Base-by-base conservation (phyloP, 2,113 vertebrate genomes). In the Odobenus rosmarus region DNA sequence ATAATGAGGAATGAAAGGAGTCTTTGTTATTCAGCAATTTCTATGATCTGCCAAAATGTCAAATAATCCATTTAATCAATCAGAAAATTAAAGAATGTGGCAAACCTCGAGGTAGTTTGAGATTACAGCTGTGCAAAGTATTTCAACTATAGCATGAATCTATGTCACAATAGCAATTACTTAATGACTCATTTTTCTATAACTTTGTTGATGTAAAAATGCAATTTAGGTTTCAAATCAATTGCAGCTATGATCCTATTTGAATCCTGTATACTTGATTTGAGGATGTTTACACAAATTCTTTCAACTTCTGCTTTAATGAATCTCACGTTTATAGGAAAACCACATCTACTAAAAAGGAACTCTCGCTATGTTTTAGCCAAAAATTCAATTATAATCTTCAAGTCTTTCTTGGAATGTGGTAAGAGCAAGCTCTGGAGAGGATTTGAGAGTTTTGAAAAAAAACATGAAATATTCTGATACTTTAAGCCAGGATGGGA, bases 51-150 rank as follows among this genome's bases (percentile, higher is more conserved):
- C 98, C 98, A 98, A 99, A 98, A 98, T 98, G 98, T 99, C 99
- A 99, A 99, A 98, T 98, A 98, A 99, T 98, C 98, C 98, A 98
- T 98, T 99, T 98, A 98, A 98, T 99, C 98, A 99, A 99, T 99
- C 98, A 98, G 97, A 98, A 99, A 99, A 98, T 98, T 98, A 98
- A 98, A 98, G 98, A 98, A 98, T 97, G 98, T 97, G 94, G 85
- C 98, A 98, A 96, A 98, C 97, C 96, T 98, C 97, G 94, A 98
- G 96, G 97, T 97, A 97, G 93, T 88, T 97, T 90, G 97, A 98
- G 12, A 96, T 97, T 98, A 98, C 93, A 98, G 95, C 95, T 96
- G 64, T 98, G 98, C 97, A 96, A 98, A 98, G 93, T 95, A 97
- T 98, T 98, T 98, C 98, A 98, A 95, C 96, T 98, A 88, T 96